Evolutionary conservation across 2,113 vertebrate genomes (phyloP).

Genomic region (Tachysurus fulvidraco): DNA sequence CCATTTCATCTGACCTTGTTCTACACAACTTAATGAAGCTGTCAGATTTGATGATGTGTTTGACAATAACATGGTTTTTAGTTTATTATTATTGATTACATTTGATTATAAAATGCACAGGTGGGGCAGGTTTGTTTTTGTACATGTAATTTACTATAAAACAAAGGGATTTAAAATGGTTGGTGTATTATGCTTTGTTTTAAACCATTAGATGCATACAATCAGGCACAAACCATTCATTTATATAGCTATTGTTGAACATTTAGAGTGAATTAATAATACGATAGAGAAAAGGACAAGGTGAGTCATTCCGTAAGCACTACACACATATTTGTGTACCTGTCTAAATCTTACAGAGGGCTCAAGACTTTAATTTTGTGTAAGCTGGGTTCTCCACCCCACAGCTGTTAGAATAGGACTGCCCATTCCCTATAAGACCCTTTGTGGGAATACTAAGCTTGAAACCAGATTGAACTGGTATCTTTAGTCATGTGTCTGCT

Average conservation of each 20-base stretch:
- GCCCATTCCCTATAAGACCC: slow-evolving; percentile 40
- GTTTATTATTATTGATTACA: slow-evolving; percentile 32
- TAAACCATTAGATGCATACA: background rate
- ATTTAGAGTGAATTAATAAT: background rate
- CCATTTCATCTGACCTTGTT: slow-evolving; percentile 37
- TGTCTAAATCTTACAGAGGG: slow-evolving; percentile 57
- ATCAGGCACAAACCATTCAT: background rate
- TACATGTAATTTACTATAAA: slow-evolving; percentile 39
- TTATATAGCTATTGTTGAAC: background rate
- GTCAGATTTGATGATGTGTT: slow-evolving; percentile 31
- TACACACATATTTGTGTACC: slow-evolving; percentile 58
- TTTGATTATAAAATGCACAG: slow-evolving; percentile 40
- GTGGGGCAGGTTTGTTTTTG: slow-evolving; percentile 23
- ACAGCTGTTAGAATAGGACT: slow-evolving; percentile 41
- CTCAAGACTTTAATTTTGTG: slow-evolving; percentile 54
- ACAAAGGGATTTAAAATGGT: background rate
- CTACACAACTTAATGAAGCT: slow-evolving; percentile 48
- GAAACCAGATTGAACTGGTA: slow-evolving; percentile 50
- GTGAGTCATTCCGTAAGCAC: slow-evolving; percentile 20
- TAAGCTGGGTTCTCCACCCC: slow-evolving; percentile 30
- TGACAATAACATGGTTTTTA: slow-evolving; percentile 15
- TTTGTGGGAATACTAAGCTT: slow-evolving; percentile 56
- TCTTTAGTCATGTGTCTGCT: slow-evolving; percentile 50
- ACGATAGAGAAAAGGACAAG: background rate
- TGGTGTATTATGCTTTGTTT: background rate